phyloP scores from a whole-genome alignment of 2,797 vertebrate species.

The Mormyrus proboscirostris region DNA sequence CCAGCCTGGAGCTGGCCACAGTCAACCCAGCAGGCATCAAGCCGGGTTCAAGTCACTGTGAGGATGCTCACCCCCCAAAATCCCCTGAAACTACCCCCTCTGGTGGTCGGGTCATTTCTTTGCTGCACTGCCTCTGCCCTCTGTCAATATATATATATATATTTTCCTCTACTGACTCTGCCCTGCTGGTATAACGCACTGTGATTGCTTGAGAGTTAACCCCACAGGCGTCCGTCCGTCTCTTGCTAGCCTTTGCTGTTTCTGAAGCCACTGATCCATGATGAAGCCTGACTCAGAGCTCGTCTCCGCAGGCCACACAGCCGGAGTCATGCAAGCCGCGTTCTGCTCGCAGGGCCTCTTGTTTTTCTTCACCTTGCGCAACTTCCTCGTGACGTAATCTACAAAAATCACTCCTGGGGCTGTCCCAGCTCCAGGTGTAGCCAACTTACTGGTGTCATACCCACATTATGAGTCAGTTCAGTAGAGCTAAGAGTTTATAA shows the following conservation, averaged over 20 bases:
- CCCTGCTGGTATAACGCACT: background rate
- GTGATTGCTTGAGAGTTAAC: background rate
- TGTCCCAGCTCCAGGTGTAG: background rate
- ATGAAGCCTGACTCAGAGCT: background rate
- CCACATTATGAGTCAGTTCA: background rate
- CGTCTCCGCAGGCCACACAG: background rate
- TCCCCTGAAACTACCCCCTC: constrained; percentile 18
- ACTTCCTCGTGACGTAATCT: constrained; percentile 2
- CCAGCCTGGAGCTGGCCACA: constrained; percentile 86
- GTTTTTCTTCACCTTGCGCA: background rate
- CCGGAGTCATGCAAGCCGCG: background rate
- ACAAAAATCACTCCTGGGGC: background rate
- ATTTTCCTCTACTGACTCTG: background rate
- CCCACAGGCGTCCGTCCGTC: background rate
- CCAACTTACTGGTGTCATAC: background rate
- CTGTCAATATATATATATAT: background rate
- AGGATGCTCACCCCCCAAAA: constrained; percentile 17
- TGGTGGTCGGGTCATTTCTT: constrained; percentile 14
- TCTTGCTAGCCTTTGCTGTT: background rate
- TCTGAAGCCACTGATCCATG: background rate
- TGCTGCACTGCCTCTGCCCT: constrained; percentile 34
- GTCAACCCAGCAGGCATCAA: constrained; percentile 93
- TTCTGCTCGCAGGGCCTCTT: background rate
- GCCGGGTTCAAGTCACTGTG: constrained; percentile 92
- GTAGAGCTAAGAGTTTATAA: background rate